Percentiles rank a stretch among this genome's conserved stretches.
These are phyloP conservation scores for Melikaiella ostensackeni DNA, from an alignment of 2,888 invertebrate genomes.

Conservation along the genomic window DNA sequence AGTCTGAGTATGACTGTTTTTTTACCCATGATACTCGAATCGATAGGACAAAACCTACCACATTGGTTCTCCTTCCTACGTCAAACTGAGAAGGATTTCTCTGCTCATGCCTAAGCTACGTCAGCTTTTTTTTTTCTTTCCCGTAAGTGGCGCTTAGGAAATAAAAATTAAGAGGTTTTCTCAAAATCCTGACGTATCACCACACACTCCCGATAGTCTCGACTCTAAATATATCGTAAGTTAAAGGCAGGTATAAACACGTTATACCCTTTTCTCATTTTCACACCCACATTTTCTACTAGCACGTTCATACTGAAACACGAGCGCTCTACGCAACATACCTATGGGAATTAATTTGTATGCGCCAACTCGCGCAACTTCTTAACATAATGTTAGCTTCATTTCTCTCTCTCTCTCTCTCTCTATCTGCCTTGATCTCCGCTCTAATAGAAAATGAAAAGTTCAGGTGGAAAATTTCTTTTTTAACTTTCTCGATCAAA, in stretches of 20 bases:
- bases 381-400: conserved; percentile 27
- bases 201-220: conserved; percentile 21
- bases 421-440: neutral
- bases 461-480: neutral
- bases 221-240: neutral
- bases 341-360: conserved; percentile 26
- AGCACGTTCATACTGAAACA: conserved; percentile 23
- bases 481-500: conserved; percentile 36
- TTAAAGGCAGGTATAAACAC: conserved; percentile 14
- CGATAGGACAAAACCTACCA: conserved; percentile 57
- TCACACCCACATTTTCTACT: neutral
- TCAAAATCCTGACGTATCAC: conserved; percentile 27
- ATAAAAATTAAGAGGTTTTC: neutral
- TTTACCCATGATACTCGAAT: conserved; percentile 6
- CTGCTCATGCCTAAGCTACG: neutral
- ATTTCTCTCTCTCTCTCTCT: neutral
- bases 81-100: conserved; percentile 10
- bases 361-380: conserved; percentile 33
- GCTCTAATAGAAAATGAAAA: neutral
- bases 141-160: neutral
- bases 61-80: conserved; percentile 45
- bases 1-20: conserved; percentile 10
- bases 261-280: conserved; percentile 24
- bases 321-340: conserved; percentile 10
- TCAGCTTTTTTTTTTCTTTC: neutral